Evolutionary conservation across 2,888 invertebrate species (phyloP), one percentile per base, ranked within the genome.

Genomic region (Fissipunctia ypsillon): DNA sequence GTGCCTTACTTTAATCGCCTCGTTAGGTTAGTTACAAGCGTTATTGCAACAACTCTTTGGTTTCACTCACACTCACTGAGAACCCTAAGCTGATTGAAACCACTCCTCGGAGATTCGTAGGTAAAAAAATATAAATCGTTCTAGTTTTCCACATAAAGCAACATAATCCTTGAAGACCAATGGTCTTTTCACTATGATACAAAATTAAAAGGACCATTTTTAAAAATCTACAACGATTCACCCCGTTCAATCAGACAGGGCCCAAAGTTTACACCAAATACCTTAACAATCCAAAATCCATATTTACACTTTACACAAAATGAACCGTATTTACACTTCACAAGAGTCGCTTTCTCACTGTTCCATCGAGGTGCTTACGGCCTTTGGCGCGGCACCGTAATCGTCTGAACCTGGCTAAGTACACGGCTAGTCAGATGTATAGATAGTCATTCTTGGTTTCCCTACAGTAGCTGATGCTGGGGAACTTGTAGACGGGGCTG

Each of bases 401-500:
- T 81, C 80, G 70, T 73, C 81, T 88, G 65, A 91, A 72, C 79
- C 89, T 87, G 78, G 88, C 81, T 73, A 91, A 81, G 69, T 86
- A 79, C 69, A 89, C 84, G 77, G 91, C 91, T 91, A 93, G 92
- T 95, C 95, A 96, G 87, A 96, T 96, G 87, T 96, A 96, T 6
- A 96, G 90, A 76, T 96, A 96, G 88, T 96, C 96, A 86, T 95
- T 96, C 88, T 96, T 95, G 43, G 94, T 94, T 85, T 95, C 94
- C 83, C 93, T 92, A 85, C 95, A 95, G 83, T 95, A 96, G 83
- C 92, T 92, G 85, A 96, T 96, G 87, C 95, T 96, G 70, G 96
- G 96, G 88, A 94, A 96, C 89, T 94, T 96, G 92, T 95, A 96
- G 48, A 94, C 96, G 76, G 94, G 96, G 90, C 94, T 95, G 92